Base-by-base conservation (phyloP, 2,888 invertebrate species). In the Pterobdella sp. region DNA sequence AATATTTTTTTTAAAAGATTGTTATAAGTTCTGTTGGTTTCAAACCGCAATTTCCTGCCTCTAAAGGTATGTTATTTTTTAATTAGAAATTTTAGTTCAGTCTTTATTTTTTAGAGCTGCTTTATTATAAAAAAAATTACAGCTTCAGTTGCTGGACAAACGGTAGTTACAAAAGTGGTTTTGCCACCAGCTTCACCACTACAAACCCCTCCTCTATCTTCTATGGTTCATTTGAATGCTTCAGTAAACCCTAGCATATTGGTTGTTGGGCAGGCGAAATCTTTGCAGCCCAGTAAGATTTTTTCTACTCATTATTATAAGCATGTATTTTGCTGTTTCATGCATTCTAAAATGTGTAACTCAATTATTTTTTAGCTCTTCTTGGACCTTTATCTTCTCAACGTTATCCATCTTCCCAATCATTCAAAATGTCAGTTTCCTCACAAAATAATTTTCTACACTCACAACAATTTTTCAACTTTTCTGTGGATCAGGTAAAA, bases 141-240 rank as follows among this genome's bases (percentile, higher is more conserved):
- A 42, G 42, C 14, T 26, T 14, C 60, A 7, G 18, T 56, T 26
- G 7, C 60, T 26, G 60, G 60, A 4, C 60, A 56, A n/a, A 26
- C 60, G 7, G 60, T 7, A 26, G 7, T 56, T 7, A 56, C 60
- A 56, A 56, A 56, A 26, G 60, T 56, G 60, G 60, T 56, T 4
- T 22, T 56, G 60, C 60, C 60, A n/a, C 10, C 60, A 26, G 60
- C 60, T 18, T n/a, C 60, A 26, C 26, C 60, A 22, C 7, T 56
- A 14, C 60, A 56, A n/a, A 56, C 60, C n/a, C 60, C 26, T n/a
- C n/a, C 60, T 56, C 60, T 56, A 26, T n/a, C 60, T 18, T 56
- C 60, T 7, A 56, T 56, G 3, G 60, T 56, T 56, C 60, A 56
- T 26, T 56, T 26, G 3, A 56, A 56, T 26, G 3, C 60, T 7